These are phyloP conservation scores for Artemia sinica DNA, from an alignment of 2,888 invertebrate genomes.

Conservation along the genomic window DNA sequence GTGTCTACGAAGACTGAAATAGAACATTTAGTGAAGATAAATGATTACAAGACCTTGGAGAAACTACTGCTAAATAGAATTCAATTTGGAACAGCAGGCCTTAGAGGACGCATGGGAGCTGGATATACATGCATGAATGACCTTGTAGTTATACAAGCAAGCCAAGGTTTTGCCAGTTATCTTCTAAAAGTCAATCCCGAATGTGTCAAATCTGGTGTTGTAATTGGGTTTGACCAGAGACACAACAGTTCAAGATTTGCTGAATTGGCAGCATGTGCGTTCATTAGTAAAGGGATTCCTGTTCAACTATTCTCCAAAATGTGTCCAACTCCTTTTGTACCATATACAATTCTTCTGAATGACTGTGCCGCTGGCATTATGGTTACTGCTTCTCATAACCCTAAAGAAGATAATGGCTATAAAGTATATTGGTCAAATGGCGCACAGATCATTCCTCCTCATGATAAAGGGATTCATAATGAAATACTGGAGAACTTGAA, in stretches of 20 bases:
- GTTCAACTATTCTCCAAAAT: no score
- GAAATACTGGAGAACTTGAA: constrained; percentile 55
- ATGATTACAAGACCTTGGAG: constrained; percentile 42
- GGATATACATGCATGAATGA: no score
- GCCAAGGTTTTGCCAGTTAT: no score
- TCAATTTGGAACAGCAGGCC: constrained; percentile 79
- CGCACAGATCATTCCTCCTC: constrained; percentile 34
- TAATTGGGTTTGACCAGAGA: no score
- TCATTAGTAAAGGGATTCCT: no score
- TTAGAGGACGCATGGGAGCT: constrained; percentile 40
- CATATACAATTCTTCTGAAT: constrained; percentile 57
- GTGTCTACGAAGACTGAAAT: constrained; percentile 43
- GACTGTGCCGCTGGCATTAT: constrained; percentile 69
- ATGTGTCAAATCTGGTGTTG: no score
- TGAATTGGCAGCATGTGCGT: no score
- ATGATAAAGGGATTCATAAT: constrained; percentile 66
- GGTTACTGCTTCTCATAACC: constrained; percentile 91
- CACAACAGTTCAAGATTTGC: no score
- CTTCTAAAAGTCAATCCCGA: no score
- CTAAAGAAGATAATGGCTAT: constrained; percentile 88
- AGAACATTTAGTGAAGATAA: constrained; percentile 37
- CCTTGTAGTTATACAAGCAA: no score
- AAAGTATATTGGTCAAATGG: constrained; percentile 44
- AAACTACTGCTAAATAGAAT: constrained; percentile 50
- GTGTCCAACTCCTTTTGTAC: constrained; percentile 51